Evolutionary conservation across 2,888 invertebrate genomes (phyloP).

Genomic region (Hedychridium roseum): DNA sequence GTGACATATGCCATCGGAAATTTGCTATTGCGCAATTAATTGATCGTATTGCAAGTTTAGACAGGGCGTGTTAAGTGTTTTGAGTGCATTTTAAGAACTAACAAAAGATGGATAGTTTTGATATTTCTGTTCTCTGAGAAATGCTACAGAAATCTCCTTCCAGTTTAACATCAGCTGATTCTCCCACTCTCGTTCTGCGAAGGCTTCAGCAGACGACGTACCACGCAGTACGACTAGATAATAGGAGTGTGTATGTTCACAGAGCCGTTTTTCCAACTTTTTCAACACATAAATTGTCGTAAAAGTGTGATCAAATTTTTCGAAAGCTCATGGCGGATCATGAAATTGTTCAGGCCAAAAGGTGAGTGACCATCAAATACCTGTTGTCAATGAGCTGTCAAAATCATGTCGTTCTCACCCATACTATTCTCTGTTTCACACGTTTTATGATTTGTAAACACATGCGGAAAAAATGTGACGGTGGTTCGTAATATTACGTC

Average conservation of each 20-base stretch:
- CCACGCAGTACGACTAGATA: constrained; percentile 26
- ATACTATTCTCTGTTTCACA: too few relatives aligned
- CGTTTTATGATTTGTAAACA: background rate
- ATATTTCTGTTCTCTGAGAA: constrained; percentile 3
- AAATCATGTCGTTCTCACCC: too few relatives aligned
- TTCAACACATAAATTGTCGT: constrained; percentile 22
- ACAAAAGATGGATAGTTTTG: background rate
- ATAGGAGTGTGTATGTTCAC: constrained; percentile 22
- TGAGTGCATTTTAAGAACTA: too few relatives aligned
- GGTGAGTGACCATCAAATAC: constrained; percentile 38
- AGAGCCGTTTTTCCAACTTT: constrained; percentile 26
- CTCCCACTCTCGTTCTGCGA: constrained; percentile 22
- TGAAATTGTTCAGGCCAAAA: constrained; percentile 43
- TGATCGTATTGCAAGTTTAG: too few relatives aligned
- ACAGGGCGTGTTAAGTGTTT: too few relatives aligned
- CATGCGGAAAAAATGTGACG: background rate
- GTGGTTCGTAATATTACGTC: constrained; percentile 4
- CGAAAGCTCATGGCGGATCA: constrained; percentile 47
- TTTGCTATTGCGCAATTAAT: too few relatives aligned
- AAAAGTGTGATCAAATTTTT: constrained; percentile 7
- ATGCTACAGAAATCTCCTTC: constrained; percentile 8
- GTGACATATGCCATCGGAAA: too few relatives aligned
- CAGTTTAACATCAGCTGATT: constrained; percentile 36
- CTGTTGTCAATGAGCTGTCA: background rate
- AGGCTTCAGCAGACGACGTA: constrained; percentile 16